phyloP scores from a whole-genome alignment of 2,888 invertebrate species.

The Apamea sordens region DNA sequence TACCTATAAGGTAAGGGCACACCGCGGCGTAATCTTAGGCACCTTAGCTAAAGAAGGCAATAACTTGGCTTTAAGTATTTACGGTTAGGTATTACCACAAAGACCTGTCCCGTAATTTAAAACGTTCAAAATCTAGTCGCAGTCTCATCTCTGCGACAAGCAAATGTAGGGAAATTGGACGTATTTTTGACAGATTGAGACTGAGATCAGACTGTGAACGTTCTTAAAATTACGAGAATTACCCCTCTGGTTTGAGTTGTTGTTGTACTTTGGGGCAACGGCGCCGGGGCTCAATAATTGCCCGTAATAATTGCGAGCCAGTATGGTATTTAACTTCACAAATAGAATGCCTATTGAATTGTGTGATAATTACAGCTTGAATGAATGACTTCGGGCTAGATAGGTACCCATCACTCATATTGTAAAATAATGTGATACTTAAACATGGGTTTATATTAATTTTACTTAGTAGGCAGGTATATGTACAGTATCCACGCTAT shows the following conservation, averaged over 20 bases:
- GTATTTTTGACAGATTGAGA: too few relatives aligned
- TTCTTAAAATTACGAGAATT: too few relatives aligned
- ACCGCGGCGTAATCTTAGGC: neutral
- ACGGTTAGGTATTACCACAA: conserved; percentile 2
- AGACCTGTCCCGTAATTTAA: too few relatives aligned
- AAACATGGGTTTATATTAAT: neutral
- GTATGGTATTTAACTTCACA: conserved; percentile 8
- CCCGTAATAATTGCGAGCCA: conserved; percentile 19
- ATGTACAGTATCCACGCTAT: neutral
- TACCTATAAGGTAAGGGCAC: neutral
- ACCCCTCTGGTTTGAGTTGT: neutral
- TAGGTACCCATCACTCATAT: neutral
- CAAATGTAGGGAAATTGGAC: too few relatives aligned
- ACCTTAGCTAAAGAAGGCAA: conserved; percentile 6
- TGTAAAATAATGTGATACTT: neutral
- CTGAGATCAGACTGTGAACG: too few relatives aligned
- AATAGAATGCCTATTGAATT: conserved; percentile 24
- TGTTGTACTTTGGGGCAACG: conserved; percentile 11
- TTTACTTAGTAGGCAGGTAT: neutral
- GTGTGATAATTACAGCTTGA: conserved; percentile 6
- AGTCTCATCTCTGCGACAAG: too few relatives aligned
- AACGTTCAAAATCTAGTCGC: too few relatives aligned
- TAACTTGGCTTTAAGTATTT: conserved; percentile 23
- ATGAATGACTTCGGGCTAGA: neutral
- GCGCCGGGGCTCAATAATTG: conserved; percentile 11